Evolutionary conservation across 2,797 vertebrate species (phyloP), one percentile per base, ranked within the genome.

Genomic region (Epinephelus coioides): DNA sequence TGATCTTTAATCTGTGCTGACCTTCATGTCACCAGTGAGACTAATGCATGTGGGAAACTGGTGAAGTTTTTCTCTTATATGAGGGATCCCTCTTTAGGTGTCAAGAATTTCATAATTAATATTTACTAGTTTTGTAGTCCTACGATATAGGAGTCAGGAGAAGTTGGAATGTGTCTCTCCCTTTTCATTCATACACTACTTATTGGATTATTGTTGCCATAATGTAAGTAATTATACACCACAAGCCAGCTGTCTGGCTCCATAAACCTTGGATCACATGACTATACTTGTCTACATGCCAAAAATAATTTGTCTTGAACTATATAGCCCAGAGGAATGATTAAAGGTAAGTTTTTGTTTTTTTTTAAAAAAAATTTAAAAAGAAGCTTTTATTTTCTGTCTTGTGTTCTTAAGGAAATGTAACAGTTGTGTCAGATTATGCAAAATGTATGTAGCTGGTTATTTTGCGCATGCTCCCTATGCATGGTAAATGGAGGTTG

Each of bases 401-500:
- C 8, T 27, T 12, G 3, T 40, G 13, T 51, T 23, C 73, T 9
- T 5, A 46, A 38, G 2, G 55, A 21, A 46, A 27, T 62, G 23
- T 55, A 34, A 43, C n/a, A 11, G 25, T 4, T 68, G 18, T 44
- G 53, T 38, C 3, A 17, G 30, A 6, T 21, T n/a, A 9, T 2
- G n/a, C 8, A 34, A 17, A 11, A 21, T 56, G 44, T 21, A 40
- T 78, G 66, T 19, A 60, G 51, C 61, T 69, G 56, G n/a, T 69
- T 9, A 21, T 55, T 5, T 57, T 66, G 25, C 64, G 44, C 5
- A 23, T 67, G 54, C 17, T 46, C 46, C 10, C 2, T 11, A 13
- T 74, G 80, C 55, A 21, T 85, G 53, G 62, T 75, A 21, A 21
- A 43, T 63, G 56, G 59, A 54, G 55, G 57, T n/a, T 46, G 53